These are phyloP conservation scores for Hirudinaria manillensis DNA, from an alignment of 2,888 invertebrate species.

Conservation along the genomic window DNA sequence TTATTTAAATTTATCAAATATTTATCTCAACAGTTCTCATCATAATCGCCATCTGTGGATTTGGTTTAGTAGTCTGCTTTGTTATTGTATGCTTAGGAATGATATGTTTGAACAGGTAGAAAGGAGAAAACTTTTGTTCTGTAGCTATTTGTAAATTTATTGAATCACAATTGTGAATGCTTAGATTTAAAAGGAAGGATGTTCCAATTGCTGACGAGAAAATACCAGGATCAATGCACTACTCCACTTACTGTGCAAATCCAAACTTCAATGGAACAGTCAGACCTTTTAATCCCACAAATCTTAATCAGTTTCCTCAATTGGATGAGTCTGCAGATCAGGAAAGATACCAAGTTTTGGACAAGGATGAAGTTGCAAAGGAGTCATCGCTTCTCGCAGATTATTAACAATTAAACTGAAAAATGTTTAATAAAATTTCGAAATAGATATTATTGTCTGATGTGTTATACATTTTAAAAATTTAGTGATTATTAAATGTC, in stretches of 20 bases:
- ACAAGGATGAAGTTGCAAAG: conserved; percentile 22
- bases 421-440: no score
- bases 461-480: no score
- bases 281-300: no score
- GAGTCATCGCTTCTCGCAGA: not conserved
- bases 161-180: not conserved
- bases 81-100: conserved; percentile 21
- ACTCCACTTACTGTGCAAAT: no score
- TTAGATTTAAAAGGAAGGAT: not conserved
- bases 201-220: no score
- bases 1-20: not conserved
- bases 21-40: conserved; percentile 4
- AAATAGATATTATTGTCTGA: no score
- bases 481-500: no score
- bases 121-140: no score
- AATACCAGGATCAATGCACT: no score
- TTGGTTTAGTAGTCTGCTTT: conserved; percentile 20
- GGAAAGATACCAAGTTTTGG: conserved; percentile 27
- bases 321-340: conserved; percentile 10
- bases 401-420: no score
- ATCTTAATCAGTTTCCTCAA: not conserved
- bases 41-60: conserved; percentile 24
- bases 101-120: conserved; percentile 19
- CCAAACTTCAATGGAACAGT: no score
- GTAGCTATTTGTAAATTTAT: not conserved